phyloP scores from a whole-genome alignment of 2,797 vertebrate species.

The Pogoniulus pusillus region DNA sequence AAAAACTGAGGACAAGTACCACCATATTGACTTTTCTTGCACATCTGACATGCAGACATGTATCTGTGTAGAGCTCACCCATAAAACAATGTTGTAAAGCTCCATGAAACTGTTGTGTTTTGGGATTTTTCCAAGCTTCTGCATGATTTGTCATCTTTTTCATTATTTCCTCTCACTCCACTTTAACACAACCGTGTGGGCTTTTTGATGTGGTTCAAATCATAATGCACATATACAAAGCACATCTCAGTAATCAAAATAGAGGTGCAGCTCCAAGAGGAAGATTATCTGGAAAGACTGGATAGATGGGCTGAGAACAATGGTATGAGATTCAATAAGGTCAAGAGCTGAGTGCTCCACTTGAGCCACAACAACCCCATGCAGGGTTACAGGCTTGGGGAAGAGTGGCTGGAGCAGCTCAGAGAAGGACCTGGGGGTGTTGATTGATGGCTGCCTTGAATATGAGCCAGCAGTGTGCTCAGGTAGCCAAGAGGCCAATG shows the following conservation, averaged over 20 bases:
- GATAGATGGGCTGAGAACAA: too few relatives aligned
- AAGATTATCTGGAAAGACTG: too few relatives aligned
- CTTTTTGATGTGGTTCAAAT: not conserved
- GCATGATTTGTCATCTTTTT: not conserved
- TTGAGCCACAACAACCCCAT: too few relatives aligned
- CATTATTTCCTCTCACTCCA: not conserved
- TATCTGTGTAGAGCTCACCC: not conserved
- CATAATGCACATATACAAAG: not conserved
- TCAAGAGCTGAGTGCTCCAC: too few relatives aligned
- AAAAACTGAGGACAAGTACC: not conserved
- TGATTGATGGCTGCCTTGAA: too few relatives aligned
- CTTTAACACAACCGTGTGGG: not conserved
- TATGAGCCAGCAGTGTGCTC: too few relatives aligned
- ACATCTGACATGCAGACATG: not conserved
- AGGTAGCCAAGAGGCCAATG: too few relatives aligned
- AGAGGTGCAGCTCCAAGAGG: not conserved
- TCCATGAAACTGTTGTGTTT: not conserved
- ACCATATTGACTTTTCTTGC: not conserved
- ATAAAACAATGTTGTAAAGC: not conserved
- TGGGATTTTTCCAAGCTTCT: not conserved
- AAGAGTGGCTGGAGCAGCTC: too few relatives aligned
- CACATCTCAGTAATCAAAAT: not conserved
- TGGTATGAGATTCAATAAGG: too few relatives aligned
- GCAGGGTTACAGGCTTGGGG: too few relatives aligned
- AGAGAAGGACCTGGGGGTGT: too few relatives aligned